Base-by-base conservation (phyloP, 1,140 invertebrate species). In the Drosophila equinoxialis region DNA sequence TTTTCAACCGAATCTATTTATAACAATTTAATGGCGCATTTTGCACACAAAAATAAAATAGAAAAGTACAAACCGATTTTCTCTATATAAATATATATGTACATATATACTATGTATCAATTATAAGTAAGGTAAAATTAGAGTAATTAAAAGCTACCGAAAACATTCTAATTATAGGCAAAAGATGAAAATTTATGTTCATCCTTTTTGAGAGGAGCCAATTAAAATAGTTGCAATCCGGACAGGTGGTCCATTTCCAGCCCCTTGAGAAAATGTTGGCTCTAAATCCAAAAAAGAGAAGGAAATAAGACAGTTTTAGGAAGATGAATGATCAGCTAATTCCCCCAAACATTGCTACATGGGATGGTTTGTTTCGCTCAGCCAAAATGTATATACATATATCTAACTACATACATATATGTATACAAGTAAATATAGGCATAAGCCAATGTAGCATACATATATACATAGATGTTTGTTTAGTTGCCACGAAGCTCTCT, bases 21-120 rank as follows among this genome's bases (percentile, higher is more conserved):
- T 87, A 89, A 41, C 17, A 39, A 83, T 74, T 87, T 87, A 87
- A 87, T 87, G 83, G 83, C 83, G 83, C 83, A 87, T 87, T 86
- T 87, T 89, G 83, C 79, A 87, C 79, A 87, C 80, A 71, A 89
- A 89, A 89, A 87, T 87, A 89, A 87, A 51, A 51, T n/a, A 74
- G 63, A 69, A 70, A 64, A 80, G 73, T 87, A 80, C 83, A 68
- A 83, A 67, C 69, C 76, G 64, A 87, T 85, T 71, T 30, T 30
- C 30, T 74, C 60, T 61, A 59, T 41, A 60, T 30, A 30, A 30
- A 30, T 30, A 30, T 6, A 6, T 30, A 30, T 6, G 6, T 30
- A 6, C 30, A 30, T 30, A 30, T 30, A 30, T 30, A 30, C 26
- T 26, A 26, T 59, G 35, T 63, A 26, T 35, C 42, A 57, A 39